Evolutionary conservation across 2,888 invertebrate genomes (phyloP).

Genomic region (Tipula confusa): DNA sequence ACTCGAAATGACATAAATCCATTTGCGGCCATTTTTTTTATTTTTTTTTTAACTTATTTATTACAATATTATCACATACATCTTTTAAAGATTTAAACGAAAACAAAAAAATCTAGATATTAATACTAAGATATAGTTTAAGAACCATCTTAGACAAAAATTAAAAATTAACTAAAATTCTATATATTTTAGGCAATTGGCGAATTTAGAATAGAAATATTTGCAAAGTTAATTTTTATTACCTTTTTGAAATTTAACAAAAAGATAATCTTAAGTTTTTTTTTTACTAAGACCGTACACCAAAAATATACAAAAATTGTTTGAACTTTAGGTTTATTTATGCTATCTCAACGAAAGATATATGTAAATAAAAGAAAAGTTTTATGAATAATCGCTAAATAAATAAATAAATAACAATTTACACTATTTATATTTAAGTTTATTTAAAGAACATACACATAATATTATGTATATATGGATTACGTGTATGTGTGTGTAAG

Average conservation of each 20-base stretch:
- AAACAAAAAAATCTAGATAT: background rate
- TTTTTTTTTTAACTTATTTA: background rate
- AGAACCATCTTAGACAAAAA: too few species aligned
- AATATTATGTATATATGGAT: background rate
- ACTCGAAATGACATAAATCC: conserved; percentile 80
- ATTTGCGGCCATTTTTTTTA: conserved; percentile 51
- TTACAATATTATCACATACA: background rate
- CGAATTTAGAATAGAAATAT: too few species aligned
- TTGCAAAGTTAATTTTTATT: too few species aligned
- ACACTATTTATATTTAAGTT: background rate
- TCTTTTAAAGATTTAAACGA: background rate
- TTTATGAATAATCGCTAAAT: background rate
- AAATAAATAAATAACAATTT: background rate
- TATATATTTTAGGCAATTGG: too few species aligned
- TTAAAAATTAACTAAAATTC: too few species aligned
- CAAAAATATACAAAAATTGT: background rate
- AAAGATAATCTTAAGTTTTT: too few species aligned
- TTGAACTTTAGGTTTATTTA: background rate
- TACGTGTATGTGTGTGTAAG: background rate
- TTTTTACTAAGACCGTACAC: background rate
- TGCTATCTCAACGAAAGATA: background rate
- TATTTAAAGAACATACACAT: background rate
- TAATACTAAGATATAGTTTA: background rate
- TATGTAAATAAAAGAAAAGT: background rate
- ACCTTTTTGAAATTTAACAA: too few species aligned